Percentiles rank a stretch among this genome's conserved stretches.
Evolutionary conservation across 2,113 vertebrate species (phyloP).

Genomic region (Oreochromis spilurus): DNA sequence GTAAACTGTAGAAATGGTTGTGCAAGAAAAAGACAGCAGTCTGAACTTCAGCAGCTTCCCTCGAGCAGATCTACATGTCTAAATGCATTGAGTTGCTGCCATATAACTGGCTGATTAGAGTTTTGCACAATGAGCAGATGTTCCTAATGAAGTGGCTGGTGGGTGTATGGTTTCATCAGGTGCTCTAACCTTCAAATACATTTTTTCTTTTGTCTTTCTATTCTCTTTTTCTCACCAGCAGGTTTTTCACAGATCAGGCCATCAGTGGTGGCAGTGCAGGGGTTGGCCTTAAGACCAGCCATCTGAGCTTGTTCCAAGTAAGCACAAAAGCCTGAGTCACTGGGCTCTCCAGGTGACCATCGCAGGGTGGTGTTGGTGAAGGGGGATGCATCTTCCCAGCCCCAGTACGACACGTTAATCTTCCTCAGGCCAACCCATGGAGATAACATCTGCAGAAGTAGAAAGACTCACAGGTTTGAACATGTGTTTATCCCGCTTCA

Average conservation of each 20-base stretch:
- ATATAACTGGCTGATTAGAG: not conserved
- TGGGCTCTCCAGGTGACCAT: slow-evolving; percentile 85
- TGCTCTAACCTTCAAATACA: not conserved
- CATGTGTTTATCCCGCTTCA: not conserved
- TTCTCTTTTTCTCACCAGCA: slow-evolving; percentile 59
- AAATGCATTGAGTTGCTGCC: not conserved
- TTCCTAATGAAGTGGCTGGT: not conserved
- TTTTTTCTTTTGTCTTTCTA: not conserved
- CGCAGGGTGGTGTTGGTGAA: slow-evolving; percentile 85
- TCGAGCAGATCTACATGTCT: not conserved
- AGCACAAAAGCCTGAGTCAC: slow-evolving; percentile 89
- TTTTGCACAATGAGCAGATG: not conserved
- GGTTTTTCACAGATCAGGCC: slow-evolving; percentile 89
- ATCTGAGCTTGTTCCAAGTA: slow-evolving; percentile 75
- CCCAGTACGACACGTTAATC: slow-evolving; percentile 95
- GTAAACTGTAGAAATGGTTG: not conserved
- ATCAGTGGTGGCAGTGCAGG: slow-evolving; percentile 84
- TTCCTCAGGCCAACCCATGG: slow-evolving; percentile 93
- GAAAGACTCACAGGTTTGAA: not conserved
- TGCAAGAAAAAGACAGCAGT: not conserved
- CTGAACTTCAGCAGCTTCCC: not conserved
- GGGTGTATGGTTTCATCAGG: not conserved
- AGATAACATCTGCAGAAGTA: slow-evolving; percentile 75
- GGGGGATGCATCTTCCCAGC: slow-evolving; percentile 91
- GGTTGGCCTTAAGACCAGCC: slow-evolving; percentile 83